These are phyloP conservation scores for Buphagus erythrorhynchus DNA, from an alignment of 2,797 vertebrate species.

Conservation along the genomic window DNA sequence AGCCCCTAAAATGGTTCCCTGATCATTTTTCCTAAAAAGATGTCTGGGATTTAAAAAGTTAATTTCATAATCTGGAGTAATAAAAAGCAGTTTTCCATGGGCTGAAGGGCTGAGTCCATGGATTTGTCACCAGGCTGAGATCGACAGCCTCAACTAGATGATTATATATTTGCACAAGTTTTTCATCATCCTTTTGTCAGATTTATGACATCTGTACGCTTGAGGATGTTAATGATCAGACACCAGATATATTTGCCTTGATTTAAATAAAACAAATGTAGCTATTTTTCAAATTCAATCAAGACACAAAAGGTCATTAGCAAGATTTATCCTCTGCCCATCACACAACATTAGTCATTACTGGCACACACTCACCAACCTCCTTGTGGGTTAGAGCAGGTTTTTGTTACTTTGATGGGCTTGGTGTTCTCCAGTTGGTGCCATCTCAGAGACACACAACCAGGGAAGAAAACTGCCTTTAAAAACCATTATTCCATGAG, in stretches of 20 bases:
- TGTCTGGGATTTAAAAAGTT: not conserved
- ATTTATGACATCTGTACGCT: not conserved
- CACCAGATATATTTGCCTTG: not conserved
- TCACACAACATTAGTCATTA: not conserved
- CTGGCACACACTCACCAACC: not conserved
- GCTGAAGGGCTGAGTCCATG: not conserved
- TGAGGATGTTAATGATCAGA: not conserved
- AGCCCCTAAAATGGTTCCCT: not conserved
- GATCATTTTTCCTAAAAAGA: not conserved
- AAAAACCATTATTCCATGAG: not conserved
- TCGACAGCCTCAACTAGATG: not conserved
- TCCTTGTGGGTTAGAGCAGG: fast-evolving
- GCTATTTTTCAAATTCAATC: slow-evolving; percentile 23
- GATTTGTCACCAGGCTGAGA: slow-evolving; percentile 13
- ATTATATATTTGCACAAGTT: not conserved
- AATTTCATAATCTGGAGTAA: not conserved
- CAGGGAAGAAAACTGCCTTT: not conserved
- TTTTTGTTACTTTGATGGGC: not conserved
- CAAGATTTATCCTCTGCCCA: slow-evolving; percentile 39
- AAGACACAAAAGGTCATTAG: slow-evolving; percentile 37
- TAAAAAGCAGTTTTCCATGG: not conserved
- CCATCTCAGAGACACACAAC: not conserved
- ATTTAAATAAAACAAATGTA: slow-evolving; percentile 50
- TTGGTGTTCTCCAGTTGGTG: not conserved
- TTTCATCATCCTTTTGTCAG: slow-evolving; percentile 3